Evolutionary conservation across 2,113 vertebrate species (phyloP), one percentile per base, ranked within the genome.

Genomic region (Acrocephalus kingi): DNA sequence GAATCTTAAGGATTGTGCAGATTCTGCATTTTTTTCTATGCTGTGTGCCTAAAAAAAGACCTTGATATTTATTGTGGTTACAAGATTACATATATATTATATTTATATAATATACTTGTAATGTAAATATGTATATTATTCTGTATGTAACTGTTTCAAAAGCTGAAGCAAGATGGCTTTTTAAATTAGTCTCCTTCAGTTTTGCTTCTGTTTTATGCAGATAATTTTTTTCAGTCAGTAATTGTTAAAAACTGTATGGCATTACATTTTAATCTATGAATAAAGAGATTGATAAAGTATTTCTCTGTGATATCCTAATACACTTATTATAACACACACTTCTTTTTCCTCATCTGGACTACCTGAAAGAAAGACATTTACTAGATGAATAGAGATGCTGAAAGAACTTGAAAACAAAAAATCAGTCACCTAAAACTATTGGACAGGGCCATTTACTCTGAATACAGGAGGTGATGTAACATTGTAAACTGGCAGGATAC

Each of bases 21-120:
- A 97, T 95, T 97, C 94, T 95, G 97, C 97, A 98, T 98, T 98
- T 97, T 97, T 97, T 98, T 97, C 97, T 97, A 98, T 97, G 97
- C 97, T 97, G 85, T 98, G 99, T 99, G 99, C 99, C 98, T 99
- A 98, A 97, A 98, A 97, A 97, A 98, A 96, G 62, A 94, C 94
- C 98, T 98, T 98, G 94, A 98, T 99, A 99, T 99, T 98, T 99
- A 98, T 99, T 99, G 98, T 98, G 97, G 95, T 98, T 98, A 98
- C 97, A 98, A 98, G 90, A 97, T 97, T 97, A 98, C 95, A 98
- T 83, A 98, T 97, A 98, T 97, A 98, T 98, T 99, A 99, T 98
- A 99, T 99, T 99, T 99, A 98, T 98, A 98, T 97, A 97, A 98
- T 99, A 98, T 99, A 99, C 98, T 98, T 97, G 94, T 97, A 96